Evolutionary conservation across 2,113 vertebrate genomes (phyloP).

Genomic region (Nesoenas mayeri): DNA sequence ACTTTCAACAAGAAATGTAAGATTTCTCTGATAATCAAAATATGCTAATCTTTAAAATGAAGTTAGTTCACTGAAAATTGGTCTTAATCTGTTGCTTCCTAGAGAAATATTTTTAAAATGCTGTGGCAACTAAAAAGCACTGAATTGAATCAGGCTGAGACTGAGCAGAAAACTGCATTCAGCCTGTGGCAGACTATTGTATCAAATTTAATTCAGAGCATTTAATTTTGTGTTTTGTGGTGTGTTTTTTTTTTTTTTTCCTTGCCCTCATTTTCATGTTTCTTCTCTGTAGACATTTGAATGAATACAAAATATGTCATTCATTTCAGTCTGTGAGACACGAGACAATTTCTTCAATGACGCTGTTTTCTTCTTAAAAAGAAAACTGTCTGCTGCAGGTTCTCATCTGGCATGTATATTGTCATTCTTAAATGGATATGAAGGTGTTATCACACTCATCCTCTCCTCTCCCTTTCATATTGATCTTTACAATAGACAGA

Average conservation of each 20-base stretch:
- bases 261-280: background rate
- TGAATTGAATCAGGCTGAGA: background rate
- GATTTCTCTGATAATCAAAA: background rate
- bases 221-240: background rate
- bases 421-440: constrained; percentile 31
- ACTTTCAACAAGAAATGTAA: background rate
- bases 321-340: background rate
- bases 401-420: constrained; percentile 18
- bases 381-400: background rate
- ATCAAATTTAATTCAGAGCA: background rate
- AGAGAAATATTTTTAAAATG: background rate
- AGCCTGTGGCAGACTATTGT: background rate
- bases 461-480: background rate
- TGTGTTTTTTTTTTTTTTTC: background rate
- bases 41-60: background rate
- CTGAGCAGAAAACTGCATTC: background rate
- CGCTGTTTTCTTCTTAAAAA: constrained; percentile 10
- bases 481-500: constrained; percentile 57
- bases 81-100: background rate
- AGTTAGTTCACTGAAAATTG: background rate
- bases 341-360: background rate
- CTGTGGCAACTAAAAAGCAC: background rate
- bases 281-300: constrained; percentile 33
- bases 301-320: constrained; percentile 8
- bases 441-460: constrained; percentile 41